A percentile compares a stretch with the other conserved stretches of the same genome.
Conservation (phyloP, 2,888 invertebrate genomes). For the Scaptomyza parva region DNA sequence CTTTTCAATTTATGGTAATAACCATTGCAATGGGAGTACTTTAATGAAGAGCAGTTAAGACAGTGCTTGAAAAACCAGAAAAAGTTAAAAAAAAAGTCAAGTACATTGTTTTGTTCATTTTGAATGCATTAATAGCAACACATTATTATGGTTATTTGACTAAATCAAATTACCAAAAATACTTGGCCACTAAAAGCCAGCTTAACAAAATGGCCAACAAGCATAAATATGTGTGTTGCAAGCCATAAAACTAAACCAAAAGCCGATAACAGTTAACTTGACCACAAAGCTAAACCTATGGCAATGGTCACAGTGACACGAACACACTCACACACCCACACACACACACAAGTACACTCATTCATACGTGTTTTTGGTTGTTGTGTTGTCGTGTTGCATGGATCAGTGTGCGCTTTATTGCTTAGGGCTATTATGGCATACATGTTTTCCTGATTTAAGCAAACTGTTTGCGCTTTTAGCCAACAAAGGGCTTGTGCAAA, state of each 20-base stretch:
- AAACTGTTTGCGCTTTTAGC: slow-evolving; percentile 67
- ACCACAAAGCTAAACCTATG: slow-evolving; percentile 39
- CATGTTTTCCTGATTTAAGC: slow-evolving; percentile 55
- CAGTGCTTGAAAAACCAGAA: background rate
- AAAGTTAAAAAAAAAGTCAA: no score
- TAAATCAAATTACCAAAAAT: slow-evolving; percentile 13
- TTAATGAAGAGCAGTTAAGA: background rate
- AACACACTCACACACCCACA: slow-evolving; percentile 6
- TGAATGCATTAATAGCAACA: background rate
- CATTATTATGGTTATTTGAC: background rate
- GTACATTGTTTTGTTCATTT: no score
- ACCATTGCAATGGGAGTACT: background rate
- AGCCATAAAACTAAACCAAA: slow-evolving; percentile 37
- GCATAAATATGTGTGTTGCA: slow-evolving; percentile 35
- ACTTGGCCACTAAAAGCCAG: slow-evolving; percentile 6
- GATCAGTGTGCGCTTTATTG: slow-evolving; percentile 55
- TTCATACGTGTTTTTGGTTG: background rate
- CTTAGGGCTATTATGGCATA: slow-evolving; percentile 47
- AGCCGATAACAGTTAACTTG: slow-evolving; percentile 50
- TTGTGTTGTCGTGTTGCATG: slow-evolving; percentile 14
- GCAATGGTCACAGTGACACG: slow-evolving; percentile 47
- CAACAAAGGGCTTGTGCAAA: slow-evolving; percentile 64
- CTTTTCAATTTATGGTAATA: slow-evolving; percentile 21
- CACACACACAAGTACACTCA: background rate
- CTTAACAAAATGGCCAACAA: slow-evolving; percentile 29